A percentile compares a stretch with the other conserved stretches of the same genome.
Conservation (phyloP, 2,888 invertebrate species). For the Aphrophora alni region DNA sequence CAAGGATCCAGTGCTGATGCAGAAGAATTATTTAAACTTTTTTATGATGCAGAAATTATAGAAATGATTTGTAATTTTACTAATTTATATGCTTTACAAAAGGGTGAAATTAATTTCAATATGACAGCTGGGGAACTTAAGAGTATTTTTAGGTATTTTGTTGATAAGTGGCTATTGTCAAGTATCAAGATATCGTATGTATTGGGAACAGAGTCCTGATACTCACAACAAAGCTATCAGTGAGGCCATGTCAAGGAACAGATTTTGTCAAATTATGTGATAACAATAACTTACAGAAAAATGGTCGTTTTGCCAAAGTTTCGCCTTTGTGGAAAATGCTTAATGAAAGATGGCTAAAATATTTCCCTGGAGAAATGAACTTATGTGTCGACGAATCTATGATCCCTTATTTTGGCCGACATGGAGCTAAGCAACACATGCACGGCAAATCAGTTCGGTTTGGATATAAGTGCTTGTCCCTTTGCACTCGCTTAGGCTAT, state of each 20-base stretch:
- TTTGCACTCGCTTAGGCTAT: no score
- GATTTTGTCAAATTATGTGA: background rate
- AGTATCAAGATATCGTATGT: background rate
- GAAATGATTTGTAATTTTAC: no score
- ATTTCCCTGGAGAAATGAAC: no score
- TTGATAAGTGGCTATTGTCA: constrained; percentile 4
- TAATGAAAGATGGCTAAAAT: no score
- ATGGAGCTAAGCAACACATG: no score
- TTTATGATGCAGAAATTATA: constrained; percentile 13
- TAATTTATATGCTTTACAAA: no score
- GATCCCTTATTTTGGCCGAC: no score
- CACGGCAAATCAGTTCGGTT: constrained; percentile 41
- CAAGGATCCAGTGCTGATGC: background rate
- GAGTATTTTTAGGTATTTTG: constrained; percentile 16
- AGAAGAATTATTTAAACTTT: background rate
- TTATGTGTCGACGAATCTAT: no score
- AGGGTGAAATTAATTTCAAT: no score
- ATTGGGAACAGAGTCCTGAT: constrained; percentile 3
- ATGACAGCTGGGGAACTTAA: constrained; percentile 3
- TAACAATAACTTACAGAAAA: background rate
- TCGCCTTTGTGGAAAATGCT: background rate
- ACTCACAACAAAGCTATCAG: background rate
- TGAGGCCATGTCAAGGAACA: background rate
- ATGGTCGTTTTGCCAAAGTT: background rate
- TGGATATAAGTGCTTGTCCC: constrained; percentile 39